These are phyloP conservation scores for Cydia strobilella DNA, from an alignment of 1,140 invertebrate genomes.

Conservation along the genomic window DNA sequence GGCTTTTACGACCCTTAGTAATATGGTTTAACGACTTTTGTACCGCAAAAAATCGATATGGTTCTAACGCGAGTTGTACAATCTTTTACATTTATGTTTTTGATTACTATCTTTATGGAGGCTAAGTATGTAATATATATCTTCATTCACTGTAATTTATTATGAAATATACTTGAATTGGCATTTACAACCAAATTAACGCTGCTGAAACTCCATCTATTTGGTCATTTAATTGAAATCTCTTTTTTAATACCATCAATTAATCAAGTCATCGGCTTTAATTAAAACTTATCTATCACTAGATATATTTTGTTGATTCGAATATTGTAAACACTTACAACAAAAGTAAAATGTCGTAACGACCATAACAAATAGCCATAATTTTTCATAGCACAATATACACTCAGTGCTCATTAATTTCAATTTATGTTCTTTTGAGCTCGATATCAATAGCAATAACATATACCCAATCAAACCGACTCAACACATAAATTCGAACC, in stretches of 20 bases:
- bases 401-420: background rate
- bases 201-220: no score
- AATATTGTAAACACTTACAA: background rate
- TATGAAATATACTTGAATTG: no score
- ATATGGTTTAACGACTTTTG: constrained; percentile 11
- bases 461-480: constrained; percentile 19
- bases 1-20: background rate
- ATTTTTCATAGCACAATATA: constrained; percentile 1
- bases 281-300: background rate
- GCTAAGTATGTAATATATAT: no score
- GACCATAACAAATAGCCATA: background rate
- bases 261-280: background rate
- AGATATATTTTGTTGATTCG: background rate
- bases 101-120: no score
- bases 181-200: no score
- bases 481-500: background rate
- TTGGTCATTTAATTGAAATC: background rate
- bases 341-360: background rate
- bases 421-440: background rate
- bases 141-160: no score
- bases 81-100: background rate
- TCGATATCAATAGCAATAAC: constrained; percentile 7
- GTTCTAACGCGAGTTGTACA: background rate
- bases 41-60: constrained; percentile 10
- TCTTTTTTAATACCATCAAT: background rate